A percentile compares a stretch with the other conserved stretches of the same genome.
These are phyloP conservation scores for Incurvaria masculella DNA, from an alignment of 2,888 invertebrate species.

Conservation along the genomic window DNA sequence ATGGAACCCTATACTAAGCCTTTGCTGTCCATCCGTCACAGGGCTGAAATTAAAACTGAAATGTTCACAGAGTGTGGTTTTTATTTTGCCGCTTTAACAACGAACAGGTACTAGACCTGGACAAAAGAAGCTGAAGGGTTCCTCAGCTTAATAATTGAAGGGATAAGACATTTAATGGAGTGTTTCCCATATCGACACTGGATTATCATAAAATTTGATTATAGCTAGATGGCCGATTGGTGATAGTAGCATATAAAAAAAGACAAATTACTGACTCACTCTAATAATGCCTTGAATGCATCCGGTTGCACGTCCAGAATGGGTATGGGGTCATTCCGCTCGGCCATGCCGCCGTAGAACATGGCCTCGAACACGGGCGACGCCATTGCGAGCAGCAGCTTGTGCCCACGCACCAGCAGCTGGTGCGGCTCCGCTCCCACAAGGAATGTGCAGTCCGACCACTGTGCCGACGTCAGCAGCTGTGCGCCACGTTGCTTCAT, in stretches of 20 bases:
- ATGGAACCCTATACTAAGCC: too few relatives aligned
- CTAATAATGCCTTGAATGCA: constrained; percentile 76
- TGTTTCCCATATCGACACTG: too few relatives aligned
- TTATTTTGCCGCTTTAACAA: background rate
- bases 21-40: too few relatives aligned
- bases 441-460: constrained; percentile 81
- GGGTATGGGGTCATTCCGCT: constrained; percentile 71
- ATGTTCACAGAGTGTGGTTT: background rate
- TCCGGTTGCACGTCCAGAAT: constrained; percentile 85
- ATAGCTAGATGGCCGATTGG: too few relatives aligned
- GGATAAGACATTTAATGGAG: too few relatives aligned
- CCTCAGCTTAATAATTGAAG: too few relatives aligned
- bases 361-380: constrained; percentile 87
- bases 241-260: too few relatives aligned
- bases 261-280: constrained; percentile 50
- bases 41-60: too few relatives aligned
- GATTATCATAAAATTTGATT: too few relatives aligned
- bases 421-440: constrained; percentile 78
- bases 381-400: constrained; percentile 79
- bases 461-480: constrained; percentile 73
- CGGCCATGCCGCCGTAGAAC: constrained; percentile 83
- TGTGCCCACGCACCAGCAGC: constrained; percentile 71
- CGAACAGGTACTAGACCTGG: too few relatives aligned
- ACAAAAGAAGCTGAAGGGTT: too few relatives aligned
- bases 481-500: constrained; percentile 71